These are phyloP conservation scores for Aphelocoma californica DNA, from an alignment of 2,797 vertebrate genomes.

Conservation along the genomic window DNA sequence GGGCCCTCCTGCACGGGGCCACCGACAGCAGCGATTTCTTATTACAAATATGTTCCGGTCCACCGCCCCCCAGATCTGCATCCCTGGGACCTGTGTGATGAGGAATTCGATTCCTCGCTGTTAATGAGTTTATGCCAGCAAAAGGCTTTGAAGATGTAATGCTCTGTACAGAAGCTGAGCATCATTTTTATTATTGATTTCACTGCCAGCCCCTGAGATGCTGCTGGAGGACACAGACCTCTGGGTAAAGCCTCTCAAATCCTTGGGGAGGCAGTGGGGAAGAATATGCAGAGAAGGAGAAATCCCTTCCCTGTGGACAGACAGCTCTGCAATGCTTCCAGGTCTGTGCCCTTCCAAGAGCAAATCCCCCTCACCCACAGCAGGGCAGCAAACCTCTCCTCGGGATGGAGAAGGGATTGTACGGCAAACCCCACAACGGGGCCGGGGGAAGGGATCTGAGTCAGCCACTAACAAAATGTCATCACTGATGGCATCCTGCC, in stretches of 20 bases:
- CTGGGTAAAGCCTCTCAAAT: neutral
- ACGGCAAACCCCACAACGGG: neutral
- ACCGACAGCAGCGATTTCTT: constrained; percentile 10
- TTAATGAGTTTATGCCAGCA: constrained; percentile 18
- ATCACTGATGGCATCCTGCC: neutral
- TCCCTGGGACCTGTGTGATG: constrained; percentile 1
- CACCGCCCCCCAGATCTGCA: constrained; percentile 25
- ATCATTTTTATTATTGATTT: constrained; percentile 19
- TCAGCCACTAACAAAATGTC: neutral
- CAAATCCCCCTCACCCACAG: accelerated
- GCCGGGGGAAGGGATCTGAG: neutral
- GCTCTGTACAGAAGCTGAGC: neutral
- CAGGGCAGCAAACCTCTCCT: neutral
- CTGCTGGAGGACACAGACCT: neutral
- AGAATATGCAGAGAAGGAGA: neutral
- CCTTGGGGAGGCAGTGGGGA: neutral
- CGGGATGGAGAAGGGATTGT: neutral
- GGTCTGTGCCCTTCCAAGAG: neutral
- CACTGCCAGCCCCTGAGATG: neutral
- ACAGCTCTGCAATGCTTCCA: neutral
- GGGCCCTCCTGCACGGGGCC: neutral
- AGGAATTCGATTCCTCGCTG: neutral
- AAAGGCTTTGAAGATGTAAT: neutral
- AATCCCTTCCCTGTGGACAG: neutral
- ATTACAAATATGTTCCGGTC: constrained; percentile 32